Evolutionary conservation across 2,797 vertebrate species (phyloP), one percentile per base, ranked within the genome.

Genomic region (Ispidina picta): DNA sequence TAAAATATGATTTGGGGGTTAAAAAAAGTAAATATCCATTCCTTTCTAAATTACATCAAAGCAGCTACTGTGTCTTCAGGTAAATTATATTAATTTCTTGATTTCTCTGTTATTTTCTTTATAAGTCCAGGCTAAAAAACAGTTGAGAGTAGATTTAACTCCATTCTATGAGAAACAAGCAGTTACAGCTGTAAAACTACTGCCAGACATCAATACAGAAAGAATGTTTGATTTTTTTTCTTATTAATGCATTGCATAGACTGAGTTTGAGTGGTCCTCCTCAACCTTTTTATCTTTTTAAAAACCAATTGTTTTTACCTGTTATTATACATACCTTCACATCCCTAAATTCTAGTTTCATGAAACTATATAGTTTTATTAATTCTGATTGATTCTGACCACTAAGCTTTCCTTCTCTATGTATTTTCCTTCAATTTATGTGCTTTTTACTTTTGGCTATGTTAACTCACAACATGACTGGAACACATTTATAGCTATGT

Each of bases 211-310:
- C 11, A 56, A 52, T 33, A 60, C 1, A 48, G 26, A 58, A 33
- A 69, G 66, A 28, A 9, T 29, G 41, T 81, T 83, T 54, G 2
- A 49, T 13, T 31, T 71, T 83, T 46, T 1, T 63, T 83, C 4
- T 37, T 74, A 23, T 37, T 35, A 87, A 44, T 51, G 12, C 8
- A 62, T 65, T 87, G 17, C 26, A 54, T 26, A 55, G 15, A 7
- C 10, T 78, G 23, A 52, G 13, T 7, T 60, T 64, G 10, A 79
- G 28, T 0, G 0, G n/a, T n/a, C 15, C 3, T 63, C 71, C 6
- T 56, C 19, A n/a, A 23, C 0, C 26, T 78, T 86, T 79, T 66
- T 20, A 49, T 69, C 54, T 39, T 49, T 48, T 48, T 33, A 33
- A 33, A 33, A 33, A 33, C 33, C 18, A 54, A 28, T 58, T 51